Evolutionary conservation across 92 coral and sea anemone species (phyloP).

Genomic region (Hydrozoanthus gracilis): DNA sequence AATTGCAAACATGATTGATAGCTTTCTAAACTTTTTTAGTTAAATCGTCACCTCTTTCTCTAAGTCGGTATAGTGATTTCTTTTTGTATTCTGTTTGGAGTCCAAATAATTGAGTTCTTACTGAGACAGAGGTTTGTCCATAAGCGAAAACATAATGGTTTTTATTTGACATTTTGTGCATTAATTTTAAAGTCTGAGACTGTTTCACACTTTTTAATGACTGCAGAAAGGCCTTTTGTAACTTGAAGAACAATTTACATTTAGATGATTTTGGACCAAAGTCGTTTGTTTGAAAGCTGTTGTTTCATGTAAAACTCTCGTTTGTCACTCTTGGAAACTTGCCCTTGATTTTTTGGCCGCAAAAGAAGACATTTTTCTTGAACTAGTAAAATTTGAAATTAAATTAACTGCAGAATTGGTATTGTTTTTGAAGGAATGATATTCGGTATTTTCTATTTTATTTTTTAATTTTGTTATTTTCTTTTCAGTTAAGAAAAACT

Average conservation of each 20-base stretch:
- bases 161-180: slow-evolving; percentile 29
- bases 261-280: slow-evolving; percentile 10
- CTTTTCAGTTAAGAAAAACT: not conserved
- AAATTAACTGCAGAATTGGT: not conserved
- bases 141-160: not conserved
- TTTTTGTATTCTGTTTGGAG: not conserved
- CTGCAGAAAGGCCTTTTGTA: slow-evolving; percentile 28
- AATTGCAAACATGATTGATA: slow-evolving; percentile 14
- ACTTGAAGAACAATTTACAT: slow-evolving; percentile 32
- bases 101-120: slow-evolving; percentile 8
- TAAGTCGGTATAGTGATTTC: not conserved
- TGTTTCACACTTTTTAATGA: slow-evolving; percentile 43
- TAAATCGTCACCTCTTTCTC: not conserved
- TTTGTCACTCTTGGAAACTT: not conserved
- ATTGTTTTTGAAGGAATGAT: not conserved
- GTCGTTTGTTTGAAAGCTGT: not conserved
- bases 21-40: slow-evolving; percentile 23
- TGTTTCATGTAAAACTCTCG: not conserved
- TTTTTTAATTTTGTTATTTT: too few relatives aligned
- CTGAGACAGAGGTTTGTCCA: slow-evolving; percentile 14
- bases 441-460: too few relatives aligned
- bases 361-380: not conserved
- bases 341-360: not conserved
- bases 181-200: slow-evolving; percentile 43
- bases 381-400: not conserved